Conservation (phyloP, 2,113 vertebrate species). For the human region GRCh38 chr1:203140501-203141000, state of each 20-base stretch:
- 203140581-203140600: neutral
- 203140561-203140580: neutral
- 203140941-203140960: accelerated
- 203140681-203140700: neutral
- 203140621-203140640: too few species aligned
- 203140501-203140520: accelerated
- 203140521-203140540: too few species aligned
- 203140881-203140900: neutral
- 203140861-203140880: too few species aligned
- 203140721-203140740: neutral
- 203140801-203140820: neutral
- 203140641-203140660: neutral
- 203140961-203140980: neutral
- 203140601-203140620: neutral
- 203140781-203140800: neutral
- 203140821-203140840: neutral
- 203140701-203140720: neutral
- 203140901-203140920: neutral
- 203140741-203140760: neutral
- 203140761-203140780: neutral
- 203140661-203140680: neutral
- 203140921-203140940: neutral
- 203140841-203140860: neutral
- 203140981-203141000: too few species aligned
- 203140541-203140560: neutral